phyloP scores from a whole-genome alignment of 2,797 vertebrate genomes.

The Falco biarmicus region DNA sequence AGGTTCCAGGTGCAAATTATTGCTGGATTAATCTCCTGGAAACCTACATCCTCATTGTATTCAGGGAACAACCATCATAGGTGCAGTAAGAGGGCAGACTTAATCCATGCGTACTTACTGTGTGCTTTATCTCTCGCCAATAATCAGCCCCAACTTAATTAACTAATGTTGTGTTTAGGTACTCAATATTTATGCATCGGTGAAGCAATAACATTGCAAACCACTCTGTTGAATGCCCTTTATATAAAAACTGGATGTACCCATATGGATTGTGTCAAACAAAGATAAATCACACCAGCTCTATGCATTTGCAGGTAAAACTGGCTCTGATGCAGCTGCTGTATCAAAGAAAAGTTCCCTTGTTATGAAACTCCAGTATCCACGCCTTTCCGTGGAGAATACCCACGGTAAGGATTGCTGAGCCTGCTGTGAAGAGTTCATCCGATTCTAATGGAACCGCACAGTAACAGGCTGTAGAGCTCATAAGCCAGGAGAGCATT shows the following conservation, averaged over 20 bases:
- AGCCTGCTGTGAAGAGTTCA: neutral
- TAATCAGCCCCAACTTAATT: constrained; percentile 42
- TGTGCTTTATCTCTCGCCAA: neutral
- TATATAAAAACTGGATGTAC: constrained; percentile 2
- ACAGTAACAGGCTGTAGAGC: neutral
- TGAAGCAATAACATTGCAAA: constrained; percentile 6
- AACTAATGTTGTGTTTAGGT: constrained; percentile 27
- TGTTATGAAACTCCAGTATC: neutral
- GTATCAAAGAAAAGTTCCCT: neutral
- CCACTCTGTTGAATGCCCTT: neutral
- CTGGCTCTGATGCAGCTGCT: neutral
- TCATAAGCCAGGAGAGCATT: neutral
- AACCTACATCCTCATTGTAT: neutral
- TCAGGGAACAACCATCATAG: neutral
- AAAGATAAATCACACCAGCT: constrained; percentile 2
- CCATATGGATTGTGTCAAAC: neutral
- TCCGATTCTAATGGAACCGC: neutral
- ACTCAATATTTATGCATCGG: constrained; percentile 13
- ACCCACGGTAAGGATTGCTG: neutral
- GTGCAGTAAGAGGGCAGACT: constrained; percentile 42
- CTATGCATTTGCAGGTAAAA: neutral
- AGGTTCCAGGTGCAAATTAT: neutral
- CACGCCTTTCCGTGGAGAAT: neutral
- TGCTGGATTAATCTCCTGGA: constrained; percentile 26
- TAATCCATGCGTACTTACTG: neutral